phyloP scores from a whole-genome alignment of 2,797 vertebrate genomes.

The Sibirionetta formosa region DNA sequence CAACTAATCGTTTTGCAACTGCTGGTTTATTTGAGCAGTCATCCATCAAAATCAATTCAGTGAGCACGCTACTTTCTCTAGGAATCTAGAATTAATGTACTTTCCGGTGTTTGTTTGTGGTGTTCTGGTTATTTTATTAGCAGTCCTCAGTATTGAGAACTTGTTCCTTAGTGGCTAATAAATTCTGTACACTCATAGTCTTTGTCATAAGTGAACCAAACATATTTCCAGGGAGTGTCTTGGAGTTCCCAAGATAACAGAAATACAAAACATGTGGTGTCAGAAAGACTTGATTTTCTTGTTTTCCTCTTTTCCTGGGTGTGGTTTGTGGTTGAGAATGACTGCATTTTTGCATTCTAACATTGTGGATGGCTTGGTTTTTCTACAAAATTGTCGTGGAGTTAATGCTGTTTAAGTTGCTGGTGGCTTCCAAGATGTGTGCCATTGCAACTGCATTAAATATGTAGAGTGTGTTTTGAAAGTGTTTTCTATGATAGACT shows the following conservation, averaged over 20 bases:
- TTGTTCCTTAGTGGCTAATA: neutral
- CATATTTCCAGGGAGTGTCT: neutral
- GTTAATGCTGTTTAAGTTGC: neutral
- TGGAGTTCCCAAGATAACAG: neutral
- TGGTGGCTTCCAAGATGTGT: neutral
- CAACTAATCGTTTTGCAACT: constrained; percentile 2
- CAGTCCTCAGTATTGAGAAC: neutral
- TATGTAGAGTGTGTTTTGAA: neutral
- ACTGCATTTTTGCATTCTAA: neutral
- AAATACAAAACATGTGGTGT: neutral
- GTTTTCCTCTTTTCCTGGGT: neutral
- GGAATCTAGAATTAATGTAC: neutral
- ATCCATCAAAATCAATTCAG: neutral
- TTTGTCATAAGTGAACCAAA: neutral
- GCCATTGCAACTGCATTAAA: neutral
- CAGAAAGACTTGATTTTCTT: neutral
- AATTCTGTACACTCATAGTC: neutral
- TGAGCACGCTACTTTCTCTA: neutral
- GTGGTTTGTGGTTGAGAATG: neutral
- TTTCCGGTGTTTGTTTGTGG: neutral
- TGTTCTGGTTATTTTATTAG: neutral
- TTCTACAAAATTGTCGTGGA: neutral
- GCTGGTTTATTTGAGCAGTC: neutral
- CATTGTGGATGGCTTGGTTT: neutral
- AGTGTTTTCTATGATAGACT: neutral